phyloP scores from a whole-genome alignment of 2,797 vertebrate genomes.

The Cygnus olor region DNA sequence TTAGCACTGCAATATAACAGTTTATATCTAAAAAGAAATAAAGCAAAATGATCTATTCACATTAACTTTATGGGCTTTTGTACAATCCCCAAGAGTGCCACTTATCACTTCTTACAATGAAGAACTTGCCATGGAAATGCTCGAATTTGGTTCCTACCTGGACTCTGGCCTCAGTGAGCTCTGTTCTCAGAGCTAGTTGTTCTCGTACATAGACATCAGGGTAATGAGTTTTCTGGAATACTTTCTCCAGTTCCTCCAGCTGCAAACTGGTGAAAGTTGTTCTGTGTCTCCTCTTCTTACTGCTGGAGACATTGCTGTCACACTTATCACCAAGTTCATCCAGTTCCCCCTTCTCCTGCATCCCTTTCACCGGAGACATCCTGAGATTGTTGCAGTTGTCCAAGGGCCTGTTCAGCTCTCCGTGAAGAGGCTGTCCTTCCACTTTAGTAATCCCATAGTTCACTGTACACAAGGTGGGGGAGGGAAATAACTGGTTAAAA shows the following conservation, averaged over 20 bases:
- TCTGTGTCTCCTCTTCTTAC: constrained; percentile 95
- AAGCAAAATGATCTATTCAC: background rate
- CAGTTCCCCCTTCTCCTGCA: constrained; percentile 86
- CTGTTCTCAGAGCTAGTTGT: constrained; percentile 96
- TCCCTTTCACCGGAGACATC: constrained; percentile 85
- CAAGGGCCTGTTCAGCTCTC: constrained; percentile 86
- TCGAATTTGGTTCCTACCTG: constrained; percentile 84
- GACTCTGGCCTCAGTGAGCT: constrained; percentile 96
- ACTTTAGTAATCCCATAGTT: constrained; percentile 88
- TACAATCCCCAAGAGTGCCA: background rate
- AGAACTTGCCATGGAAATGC: background rate
- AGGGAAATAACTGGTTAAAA: constrained; percentile 43
- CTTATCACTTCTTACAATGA: background rate
- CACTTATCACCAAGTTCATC: constrained; percentile 92
- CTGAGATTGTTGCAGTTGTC: constrained; percentile 88
- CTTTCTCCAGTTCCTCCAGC: constrained; percentile 97
- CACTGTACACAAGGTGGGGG: constrained; percentile 70
- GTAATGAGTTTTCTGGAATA: constrained; percentile 99
- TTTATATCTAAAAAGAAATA: background rate
- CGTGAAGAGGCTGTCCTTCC: constrained; percentile 87
- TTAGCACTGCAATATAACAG: background rate
- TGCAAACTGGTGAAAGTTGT: constrained; percentile 98
- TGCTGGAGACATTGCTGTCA: constrained; percentile 98
- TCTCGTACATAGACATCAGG: constrained; percentile 98
- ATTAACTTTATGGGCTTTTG: background rate